phyloP scores from a whole-genome alignment of 2,888 invertebrate species.

The Philereme transversata region DNA sequence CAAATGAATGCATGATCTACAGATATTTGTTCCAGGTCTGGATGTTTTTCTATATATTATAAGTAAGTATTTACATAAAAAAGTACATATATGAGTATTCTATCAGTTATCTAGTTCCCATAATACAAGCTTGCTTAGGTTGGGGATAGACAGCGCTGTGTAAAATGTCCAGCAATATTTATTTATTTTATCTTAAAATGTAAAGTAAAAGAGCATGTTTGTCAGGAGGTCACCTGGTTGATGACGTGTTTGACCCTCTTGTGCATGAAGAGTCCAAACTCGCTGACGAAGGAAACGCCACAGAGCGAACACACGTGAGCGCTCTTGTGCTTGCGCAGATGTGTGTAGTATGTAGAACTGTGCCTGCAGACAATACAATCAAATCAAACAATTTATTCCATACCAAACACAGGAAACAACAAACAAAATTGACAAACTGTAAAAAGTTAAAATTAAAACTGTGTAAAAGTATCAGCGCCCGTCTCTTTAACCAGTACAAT shows the following conservation, averaged over 20 bases:
- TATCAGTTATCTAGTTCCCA: too few species aligned
- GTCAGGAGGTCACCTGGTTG: constrained; percentile 2
- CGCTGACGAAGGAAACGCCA: constrained; percentile 60
- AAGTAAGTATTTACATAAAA: too few species aligned
- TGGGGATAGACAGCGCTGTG: too few species aligned
- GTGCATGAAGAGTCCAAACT: constrained; percentile 56
- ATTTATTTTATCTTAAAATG: too few species aligned
- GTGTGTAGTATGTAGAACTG: constrained; percentile 60
- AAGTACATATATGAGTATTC: too few species aligned
- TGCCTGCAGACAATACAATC: constrained; percentile 42
- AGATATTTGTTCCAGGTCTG: too few species aligned
- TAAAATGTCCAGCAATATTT: too few species aligned
- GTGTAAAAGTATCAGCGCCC: neutral
- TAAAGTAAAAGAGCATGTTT: too few species aligned
- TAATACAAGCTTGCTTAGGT: too few species aligned
- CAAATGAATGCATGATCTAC: too few species aligned
- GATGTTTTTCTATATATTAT: too few species aligned
- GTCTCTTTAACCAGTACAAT: too few species aligned
- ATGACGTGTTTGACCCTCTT: constrained; percentile 53
- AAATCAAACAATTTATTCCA: neutral
- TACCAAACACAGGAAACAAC: neutral
- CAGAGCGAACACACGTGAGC: constrained; percentile 53
- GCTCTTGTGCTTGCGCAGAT: constrained; percentile 57
- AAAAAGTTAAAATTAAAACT: constrained; percentile 3
- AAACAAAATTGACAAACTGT: neutral